Evolutionary conservation across 1,140 invertebrate genomes (phyloP).

Genomic region (Apis florea): DNA sequence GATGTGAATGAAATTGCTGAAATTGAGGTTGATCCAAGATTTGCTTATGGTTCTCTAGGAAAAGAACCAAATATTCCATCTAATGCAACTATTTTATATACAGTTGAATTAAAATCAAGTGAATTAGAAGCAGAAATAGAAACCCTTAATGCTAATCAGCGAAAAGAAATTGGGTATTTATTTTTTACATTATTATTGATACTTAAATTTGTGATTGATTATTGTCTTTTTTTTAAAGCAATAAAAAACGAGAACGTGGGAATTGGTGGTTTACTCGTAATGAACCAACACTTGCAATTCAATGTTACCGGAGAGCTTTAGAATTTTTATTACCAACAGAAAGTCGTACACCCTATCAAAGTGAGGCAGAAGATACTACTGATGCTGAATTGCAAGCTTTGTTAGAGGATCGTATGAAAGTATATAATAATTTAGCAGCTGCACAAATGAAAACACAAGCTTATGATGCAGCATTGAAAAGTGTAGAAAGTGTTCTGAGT

Average conservation of each 20-base stretch:
- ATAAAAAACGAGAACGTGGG: constrained; percentile 90
- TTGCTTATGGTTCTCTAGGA: constrained; percentile 87
- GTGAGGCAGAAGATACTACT: constrained; percentile 67
- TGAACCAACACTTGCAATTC: constrained; percentile 89
- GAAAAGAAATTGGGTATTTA: constrained; percentile 85
- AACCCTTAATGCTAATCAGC: constrained; percentile 81
- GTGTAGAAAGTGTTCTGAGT: constrained; percentile 89
- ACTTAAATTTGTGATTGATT: neutral
- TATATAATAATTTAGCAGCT: constrained; percentile 94
- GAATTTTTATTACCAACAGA: constrained; percentile 89
- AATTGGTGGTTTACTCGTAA: constrained; percentile 93
- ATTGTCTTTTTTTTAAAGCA: constrained; percentile 75
- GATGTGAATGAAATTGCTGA: constrained; percentile 87
- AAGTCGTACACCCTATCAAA: constrained; percentile 68
- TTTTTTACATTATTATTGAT: constrained; percentile 5
- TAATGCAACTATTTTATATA: constrained; percentile 83
- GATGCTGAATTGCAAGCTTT: constrained; percentile 83
- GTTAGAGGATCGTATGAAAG: constrained; percentile 89
- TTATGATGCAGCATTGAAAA: constrained; percentile 89
- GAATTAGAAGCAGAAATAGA: constrained; percentile 85
- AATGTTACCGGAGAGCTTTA: constrained; percentile 91
- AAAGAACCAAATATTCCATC: constrained; percentile 85
- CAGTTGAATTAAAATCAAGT: constrained; percentile 85
- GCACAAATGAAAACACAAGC: constrained; percentile 92
- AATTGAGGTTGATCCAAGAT: constrained; percentile 86